A percentile compares a stretch with the other conserved stretches of the same genome.
phyloP scores from a whole-genome alignment of 64 coral and sea anemone species.

The Montipora efflorescens region DNA sequence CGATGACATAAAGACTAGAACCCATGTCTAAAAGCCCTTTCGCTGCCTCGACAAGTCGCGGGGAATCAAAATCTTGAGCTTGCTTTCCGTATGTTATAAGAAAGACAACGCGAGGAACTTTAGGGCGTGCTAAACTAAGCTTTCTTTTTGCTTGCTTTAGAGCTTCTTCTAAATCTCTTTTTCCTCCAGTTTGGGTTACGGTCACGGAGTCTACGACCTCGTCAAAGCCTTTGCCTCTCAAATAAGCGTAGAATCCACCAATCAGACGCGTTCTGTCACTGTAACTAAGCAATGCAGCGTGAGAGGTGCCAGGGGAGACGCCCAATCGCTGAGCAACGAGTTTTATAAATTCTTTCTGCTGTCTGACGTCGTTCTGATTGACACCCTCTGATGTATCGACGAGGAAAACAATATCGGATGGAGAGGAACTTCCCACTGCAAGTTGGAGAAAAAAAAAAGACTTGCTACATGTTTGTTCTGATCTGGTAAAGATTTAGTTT shows the following conservation, averaged over 20 bases:
- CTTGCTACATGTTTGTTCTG: background rate
- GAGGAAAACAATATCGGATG: constrained; percentile 70
- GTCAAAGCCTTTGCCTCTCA: constrained; percentile 8
- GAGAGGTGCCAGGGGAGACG: constrained; percentile 37
- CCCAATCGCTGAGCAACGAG: constrained; percentile 49
- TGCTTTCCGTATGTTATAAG: constrained; percentile 49
- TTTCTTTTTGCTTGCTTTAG: constrained; percentile 23
- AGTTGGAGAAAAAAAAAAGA: background rate
- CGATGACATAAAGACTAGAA: constrained; percentile 28
- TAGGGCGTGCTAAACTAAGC: constrained; percentile 28
- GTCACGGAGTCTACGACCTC: constrained; percentile 50
- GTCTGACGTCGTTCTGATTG: constrained; percentile 24
- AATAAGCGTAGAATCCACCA: constrained; percentile 38
- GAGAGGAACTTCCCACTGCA: background rate
- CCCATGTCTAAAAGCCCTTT: background rate
- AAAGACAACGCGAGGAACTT: constrained; percentile 21
- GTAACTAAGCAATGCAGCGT: constrained; percentile 63
- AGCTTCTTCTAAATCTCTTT: constrained; percentile 73
- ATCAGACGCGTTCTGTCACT: constrained; percentile 36
- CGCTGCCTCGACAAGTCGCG: background rate
- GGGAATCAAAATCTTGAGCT: constrained; percentile 4
- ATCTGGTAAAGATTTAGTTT: no score
- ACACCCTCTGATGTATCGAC: constrained; percentile 76
- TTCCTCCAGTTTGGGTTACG: constrained; percentile 1
- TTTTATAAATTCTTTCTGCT: constrained; percentile 69